phyloP scores from a whole-genome alignment of 2,113 vertebrate genomes.

The Limnothrissa miodon region DNA sequence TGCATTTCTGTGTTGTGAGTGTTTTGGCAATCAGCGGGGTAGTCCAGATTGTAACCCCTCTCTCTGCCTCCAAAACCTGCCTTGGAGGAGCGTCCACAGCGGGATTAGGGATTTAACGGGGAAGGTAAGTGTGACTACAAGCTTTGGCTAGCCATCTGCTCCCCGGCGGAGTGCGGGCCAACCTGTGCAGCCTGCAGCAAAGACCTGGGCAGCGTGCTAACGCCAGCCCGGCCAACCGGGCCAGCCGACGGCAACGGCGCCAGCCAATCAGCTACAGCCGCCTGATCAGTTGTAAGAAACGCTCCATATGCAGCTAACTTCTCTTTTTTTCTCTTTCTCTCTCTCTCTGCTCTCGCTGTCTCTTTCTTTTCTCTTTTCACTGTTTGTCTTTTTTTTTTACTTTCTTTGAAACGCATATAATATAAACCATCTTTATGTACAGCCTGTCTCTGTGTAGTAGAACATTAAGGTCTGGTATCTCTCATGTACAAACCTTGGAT shows the following conservation, averaged over 20 bases:
- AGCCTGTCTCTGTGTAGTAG: conserved; percentile 43
- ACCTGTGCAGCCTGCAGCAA: conserved; percentile 99
- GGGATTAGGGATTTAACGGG: conserved; percentile 99
- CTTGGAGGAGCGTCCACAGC: conserved; percentile 99
- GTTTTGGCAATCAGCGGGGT: conserved; percentile 91
- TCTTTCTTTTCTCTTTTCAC: conserved; percentile 37
- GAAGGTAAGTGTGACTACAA: conserved; percentile 99
- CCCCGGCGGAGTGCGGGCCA: conserved; percentile 98
- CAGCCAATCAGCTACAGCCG: conserved; percentile 96
- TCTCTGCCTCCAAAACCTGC: conserved; percentile 99
- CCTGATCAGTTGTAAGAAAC: conserved; percentile 99
- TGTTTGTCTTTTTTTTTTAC: conserved; percentile 41
- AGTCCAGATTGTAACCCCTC: conserved; percentile 99
- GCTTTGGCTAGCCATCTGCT: conserved; percentile 99
- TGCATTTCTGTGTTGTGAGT: conserved; percentile 99
- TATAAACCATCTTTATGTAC: conserved; percentile 10
- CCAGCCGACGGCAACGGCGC: conserved; percentile 67
- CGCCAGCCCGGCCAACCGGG: conserved; percentile 90
- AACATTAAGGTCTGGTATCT: conserved; percentile 31
- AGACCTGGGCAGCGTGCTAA: conserved; percentile 96
- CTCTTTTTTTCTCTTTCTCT: conserved; percentile 71
- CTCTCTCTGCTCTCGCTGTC: conserved; percentile 36
- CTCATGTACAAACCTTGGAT: conserved; percentile 27
- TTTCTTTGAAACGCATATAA: conserved; percentile 40
- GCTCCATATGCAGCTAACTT: conserved; percentile 99